Percentiles rank a stretch among this genome's conserved stretches.
These are phyloP conservation scores for Anastatus disparis DNA, from an alignment of 1,140 invertebrate species.

Conservation along the genomic window DNA sequence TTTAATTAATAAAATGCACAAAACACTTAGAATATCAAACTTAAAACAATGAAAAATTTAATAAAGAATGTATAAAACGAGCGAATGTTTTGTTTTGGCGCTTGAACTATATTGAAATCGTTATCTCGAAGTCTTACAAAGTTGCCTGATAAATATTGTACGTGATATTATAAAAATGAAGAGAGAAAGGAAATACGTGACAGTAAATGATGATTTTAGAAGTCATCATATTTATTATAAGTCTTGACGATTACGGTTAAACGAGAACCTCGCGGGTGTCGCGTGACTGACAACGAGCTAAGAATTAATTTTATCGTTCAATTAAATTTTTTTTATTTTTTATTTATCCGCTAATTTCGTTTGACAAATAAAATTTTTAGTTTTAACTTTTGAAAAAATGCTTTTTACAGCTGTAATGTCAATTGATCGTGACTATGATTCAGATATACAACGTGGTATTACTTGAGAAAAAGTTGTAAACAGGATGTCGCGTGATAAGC, in stretches of 20 bases:
- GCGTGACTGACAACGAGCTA: background rate
- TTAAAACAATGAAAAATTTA: too few relatives aligned
- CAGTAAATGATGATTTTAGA: background rate
- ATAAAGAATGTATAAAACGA: too few relatives aligned
- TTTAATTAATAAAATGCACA: too few relatives aligned
- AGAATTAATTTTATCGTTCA: background rate
- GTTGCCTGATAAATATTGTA: constrained; percentile 7
- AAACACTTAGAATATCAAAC: too few relatives aligned
- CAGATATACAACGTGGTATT: too few relatives aligned
- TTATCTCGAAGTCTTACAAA: constrained; percentile 35
- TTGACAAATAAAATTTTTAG: background rate
- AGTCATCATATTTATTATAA: constrained; percentile 4
- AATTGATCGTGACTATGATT: too few relatives aligned
- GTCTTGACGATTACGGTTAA: background rate
- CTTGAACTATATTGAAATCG: background rate
- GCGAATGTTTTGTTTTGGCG: background rate
- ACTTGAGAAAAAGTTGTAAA: too few relatives aligned
- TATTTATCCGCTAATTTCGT: background rate
- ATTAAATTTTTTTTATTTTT: constrained; percentile 3
- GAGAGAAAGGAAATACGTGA: background rate
- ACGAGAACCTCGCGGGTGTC: constrained; percentile 1
- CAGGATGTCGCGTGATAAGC: too few relatives aligned
- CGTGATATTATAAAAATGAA: background rate
- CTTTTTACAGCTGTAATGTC: background rate
- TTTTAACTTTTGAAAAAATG: background rate